These are phyloP conservation scores for Brotogeris chrysoptera DNA, from an alignment of 2,797 vertebrate genomes.

Conservation along the genomic window DNA sequence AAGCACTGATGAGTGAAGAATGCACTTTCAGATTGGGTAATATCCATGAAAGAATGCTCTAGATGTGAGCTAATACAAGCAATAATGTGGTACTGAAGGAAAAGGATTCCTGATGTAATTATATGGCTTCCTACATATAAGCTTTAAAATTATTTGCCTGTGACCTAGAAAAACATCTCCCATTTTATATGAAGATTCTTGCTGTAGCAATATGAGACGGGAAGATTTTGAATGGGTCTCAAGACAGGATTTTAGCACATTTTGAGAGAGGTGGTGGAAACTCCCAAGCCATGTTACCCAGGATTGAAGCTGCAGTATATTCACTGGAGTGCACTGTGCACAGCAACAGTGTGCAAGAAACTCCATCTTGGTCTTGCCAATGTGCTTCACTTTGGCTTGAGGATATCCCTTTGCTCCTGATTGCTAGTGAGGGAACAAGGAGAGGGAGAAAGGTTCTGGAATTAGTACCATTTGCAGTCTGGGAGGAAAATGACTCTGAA, in stretches of 20 bases:
- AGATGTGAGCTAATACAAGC: background rate
- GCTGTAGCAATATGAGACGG: background rate
- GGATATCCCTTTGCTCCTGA: background rate
- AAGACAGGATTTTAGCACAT: background rate
- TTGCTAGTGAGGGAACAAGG: background rate
- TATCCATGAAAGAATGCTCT: background rate
- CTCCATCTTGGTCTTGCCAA: background rate
- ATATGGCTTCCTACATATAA: background rate
- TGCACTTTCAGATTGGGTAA: background rate
- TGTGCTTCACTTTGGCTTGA: background rate
- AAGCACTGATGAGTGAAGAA: background rate
- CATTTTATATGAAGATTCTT: background rate
- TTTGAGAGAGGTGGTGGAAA: background rate
- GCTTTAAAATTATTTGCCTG: background rate
- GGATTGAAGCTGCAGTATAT: background rate
- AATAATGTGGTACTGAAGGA: background rate
- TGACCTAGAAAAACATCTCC: background rate
- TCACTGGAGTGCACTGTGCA: background rate
- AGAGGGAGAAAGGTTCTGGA: background rate
- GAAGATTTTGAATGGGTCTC: background rate
- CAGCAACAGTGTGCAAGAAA: background rate
- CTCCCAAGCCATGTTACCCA: background rate
- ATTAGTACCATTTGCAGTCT: background rate
- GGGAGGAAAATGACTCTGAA: background rate
- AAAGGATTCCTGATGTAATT: background rate